Conservation (phyloP, 2,888 invertebrate species). For the Stratiomys singularior region DNA sequence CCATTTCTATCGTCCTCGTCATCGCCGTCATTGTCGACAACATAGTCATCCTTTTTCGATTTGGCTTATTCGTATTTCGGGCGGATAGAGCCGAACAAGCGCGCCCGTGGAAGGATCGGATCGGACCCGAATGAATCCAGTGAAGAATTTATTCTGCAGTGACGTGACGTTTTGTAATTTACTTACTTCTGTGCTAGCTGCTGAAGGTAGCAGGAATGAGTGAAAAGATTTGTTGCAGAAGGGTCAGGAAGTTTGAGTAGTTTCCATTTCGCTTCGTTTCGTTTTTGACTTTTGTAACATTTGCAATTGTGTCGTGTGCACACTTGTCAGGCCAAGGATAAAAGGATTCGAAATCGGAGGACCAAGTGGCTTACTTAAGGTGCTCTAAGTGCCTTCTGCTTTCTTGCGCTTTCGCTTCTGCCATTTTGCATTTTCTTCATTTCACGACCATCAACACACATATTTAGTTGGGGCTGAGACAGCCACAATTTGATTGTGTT, state of each 20-base stretch:
- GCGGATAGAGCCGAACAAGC: neutral
- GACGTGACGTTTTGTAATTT: constrained; percentile 45
- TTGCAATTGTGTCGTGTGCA: constrained; percentile 36
- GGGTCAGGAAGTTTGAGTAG: constrained; percentile 38
- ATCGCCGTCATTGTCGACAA: neutral
- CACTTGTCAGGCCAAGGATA: constrained; percentile 46
- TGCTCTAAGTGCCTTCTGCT: constrained; percentile 26
- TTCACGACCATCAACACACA: neutral
- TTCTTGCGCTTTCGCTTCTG: constrained; percentile 36
- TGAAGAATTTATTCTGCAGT: constrained; percentile 44
- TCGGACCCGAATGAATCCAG: constrained; percentile 10
- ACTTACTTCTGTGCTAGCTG: constrained; percentile 1
- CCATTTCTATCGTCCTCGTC: constrained; percentile 13
- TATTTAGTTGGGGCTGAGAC: neutral
- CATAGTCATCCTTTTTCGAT: constrained; percentile 13
- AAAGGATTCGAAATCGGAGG: constrained; percentile 37
- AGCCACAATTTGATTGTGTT: constrained; percentile 32
- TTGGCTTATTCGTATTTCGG: too few relatives aligned
- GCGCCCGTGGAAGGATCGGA: neutral
- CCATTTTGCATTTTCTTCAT: constrained; percentile 24
- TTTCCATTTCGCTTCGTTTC: constrained; percentile 40
- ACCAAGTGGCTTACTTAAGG: constrained; percentile 43
- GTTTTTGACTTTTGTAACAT: constrained; percentile 39
- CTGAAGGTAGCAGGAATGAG: neutral
- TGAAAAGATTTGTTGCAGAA: neutral